Evolutionary conservation across 2,797 vertebrate genomes (phyloP), one percentile per base, ranked within the genome.

Genomic region (Sebastolobus alascanus): DNA sequence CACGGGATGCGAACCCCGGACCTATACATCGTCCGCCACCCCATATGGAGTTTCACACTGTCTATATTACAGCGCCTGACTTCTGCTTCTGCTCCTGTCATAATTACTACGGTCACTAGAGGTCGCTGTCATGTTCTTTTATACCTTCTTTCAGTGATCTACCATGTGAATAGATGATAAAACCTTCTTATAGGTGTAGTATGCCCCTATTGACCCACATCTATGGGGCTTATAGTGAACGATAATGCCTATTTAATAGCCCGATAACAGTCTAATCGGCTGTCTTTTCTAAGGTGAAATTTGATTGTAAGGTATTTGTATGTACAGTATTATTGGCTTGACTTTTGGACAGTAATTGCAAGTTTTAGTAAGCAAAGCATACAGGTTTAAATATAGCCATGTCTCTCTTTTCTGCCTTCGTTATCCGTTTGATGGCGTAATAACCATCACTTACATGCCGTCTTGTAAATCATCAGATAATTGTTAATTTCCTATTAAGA

Each of bases 241-340:
- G 0, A 0, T 46, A 0, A 46, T 14, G 0, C 6, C 43, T 18
- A 46, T 46, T 46, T 46, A 46, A 46, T 18, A 46, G 43, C 0
- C 43, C 43, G 16, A 46, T 46, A 46, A 46, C 16, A 46, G 43
- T 46, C 43, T 46, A 46, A 46, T 46, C 43, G 14, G 43, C 43
- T 46, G 43, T 90, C 59, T 83, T 90, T 88, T 86, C 63, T 76
- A 80, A 75, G 83, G 84, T 88, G 75, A 88, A 64, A 86, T 81
- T 86, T 90, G 88, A 83, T 88, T 82, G 77, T 87, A 71, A 38
- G 68, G 67, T 89, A 63, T 90, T 90, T 79, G 83, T 82, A 50
- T 81, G 63, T 87, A 75, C 75, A 77, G 74, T 85, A 29, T 67
- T 84, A 37, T 69, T 64, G 58, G 81, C 81, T 79, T 87, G 76